Percentiles rank a stretch among this genome's conserved stretches.
These are phyloP conservation scores for Ophioninae sp. DNA, from an alignment of 2,888 invertebrate species.

Conservation along the genomic window DNA sequence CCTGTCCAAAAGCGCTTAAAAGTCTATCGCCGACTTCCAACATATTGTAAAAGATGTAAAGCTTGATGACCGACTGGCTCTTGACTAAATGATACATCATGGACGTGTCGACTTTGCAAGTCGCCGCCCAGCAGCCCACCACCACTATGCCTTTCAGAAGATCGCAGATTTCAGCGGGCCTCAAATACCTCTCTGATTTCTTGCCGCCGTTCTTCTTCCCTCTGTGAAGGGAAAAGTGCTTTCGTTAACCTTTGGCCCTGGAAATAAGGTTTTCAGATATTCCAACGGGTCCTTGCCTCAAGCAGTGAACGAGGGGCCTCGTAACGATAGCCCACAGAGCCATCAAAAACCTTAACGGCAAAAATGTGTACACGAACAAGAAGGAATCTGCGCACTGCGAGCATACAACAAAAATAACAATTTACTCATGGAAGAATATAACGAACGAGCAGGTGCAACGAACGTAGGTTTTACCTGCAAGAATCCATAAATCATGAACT, in stretches of 20 bases:
- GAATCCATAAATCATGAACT: slow-evolving; percentile 96
- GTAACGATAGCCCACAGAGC: slow-evolving; percentile 91
- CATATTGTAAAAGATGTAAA: slow-evolving; percentile 99
- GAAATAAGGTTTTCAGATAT: not conserved
- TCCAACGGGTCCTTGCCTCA: slow-evolving; percentile 83
- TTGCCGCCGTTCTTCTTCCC: slow-evolving; percentile 68
- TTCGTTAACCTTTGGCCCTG: not conserved
- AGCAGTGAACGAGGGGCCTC: slow-evolving; percentile 88
- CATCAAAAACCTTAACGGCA: slow-evolving; percentile 95
- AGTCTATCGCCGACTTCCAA: slow-evolving; percentile 98
- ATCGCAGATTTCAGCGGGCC: slow-evolving; percentile 97
- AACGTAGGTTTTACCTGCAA: slow-evolving; percentile 84
- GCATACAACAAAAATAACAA: slow-evolving; percentile 70
- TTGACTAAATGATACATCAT: slow-evolving; percentile 98
- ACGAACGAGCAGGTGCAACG: not conserved
- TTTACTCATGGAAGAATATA: slow-evolving; percentile 5
- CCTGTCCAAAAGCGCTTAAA: slow-evolving; percentile 98
- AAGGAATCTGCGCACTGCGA: slow-evolving; percentile 95
- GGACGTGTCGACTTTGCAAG: slow-evolving; percentile 97
- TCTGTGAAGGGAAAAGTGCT: slow-evolving; percentile 62
- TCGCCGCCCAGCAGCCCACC: slow-evolving; percentile 89
- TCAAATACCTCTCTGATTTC: slow-evolving; percentile 85
- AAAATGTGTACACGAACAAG: slow-evolving; percentile 97
- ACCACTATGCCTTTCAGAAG: slow-evolving; percentile 95
- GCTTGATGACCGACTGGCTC: slow-evolving; percentile 98